Percentiles rank a stretch among this genome's conserved stretches.
Conservation (phyloP, 1,140 invertebrate genomes). For the Scaptomyza pallida region DNA sequence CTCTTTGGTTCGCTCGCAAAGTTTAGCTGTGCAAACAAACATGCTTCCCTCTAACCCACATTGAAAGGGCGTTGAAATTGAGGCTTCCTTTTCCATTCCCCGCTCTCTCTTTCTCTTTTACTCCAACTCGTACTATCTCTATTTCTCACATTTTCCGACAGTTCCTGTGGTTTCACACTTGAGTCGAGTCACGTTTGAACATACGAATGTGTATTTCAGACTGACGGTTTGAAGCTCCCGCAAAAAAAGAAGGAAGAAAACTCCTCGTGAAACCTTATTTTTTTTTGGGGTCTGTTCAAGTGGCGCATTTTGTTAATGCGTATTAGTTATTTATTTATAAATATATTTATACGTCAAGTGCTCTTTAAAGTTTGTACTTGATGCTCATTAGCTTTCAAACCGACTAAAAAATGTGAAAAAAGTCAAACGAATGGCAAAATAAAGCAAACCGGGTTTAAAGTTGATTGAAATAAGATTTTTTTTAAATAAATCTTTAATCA, state of each 20-base stretch:
- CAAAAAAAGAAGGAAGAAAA: neutral
- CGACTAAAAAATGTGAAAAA: neutral
- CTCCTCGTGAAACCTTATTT: neutral
- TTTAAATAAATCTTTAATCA: too few species aligned
- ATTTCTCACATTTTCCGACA: conserved; percentile 3
- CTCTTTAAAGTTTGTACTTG: conserved; percentile 26
- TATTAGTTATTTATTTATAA: conserved; percentile 54
- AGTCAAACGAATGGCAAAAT: neutral
- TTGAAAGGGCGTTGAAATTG: conserved; percentile 15
- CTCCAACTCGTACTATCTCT: neutral
- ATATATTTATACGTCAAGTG: conserved; percentile 35
- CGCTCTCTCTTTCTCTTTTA: neutral
- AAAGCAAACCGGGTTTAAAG: neutral
- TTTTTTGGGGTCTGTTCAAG: conserved; percentile 31
- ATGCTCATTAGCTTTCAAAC: conserved; percentile 40
- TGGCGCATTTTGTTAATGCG: conserved; percentile 62
- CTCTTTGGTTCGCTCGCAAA: neutral
- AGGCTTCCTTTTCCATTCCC: too few species aligned
- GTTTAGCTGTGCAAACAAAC: conserved; percentile 44
- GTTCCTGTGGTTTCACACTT: conserved; percentile 64
- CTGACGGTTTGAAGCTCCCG: conserved; percentile 25
- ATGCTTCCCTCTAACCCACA: conserved; percentile 14
- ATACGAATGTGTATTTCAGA: conserved; percentile 25
- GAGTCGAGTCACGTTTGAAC: conserved; percentile 69
- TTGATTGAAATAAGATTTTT: too few species aligned